Evolutionary conservation across 2,113 vertebrate genomes (phyloP).

Genomic region (Diadophis punctatus): DNA sequence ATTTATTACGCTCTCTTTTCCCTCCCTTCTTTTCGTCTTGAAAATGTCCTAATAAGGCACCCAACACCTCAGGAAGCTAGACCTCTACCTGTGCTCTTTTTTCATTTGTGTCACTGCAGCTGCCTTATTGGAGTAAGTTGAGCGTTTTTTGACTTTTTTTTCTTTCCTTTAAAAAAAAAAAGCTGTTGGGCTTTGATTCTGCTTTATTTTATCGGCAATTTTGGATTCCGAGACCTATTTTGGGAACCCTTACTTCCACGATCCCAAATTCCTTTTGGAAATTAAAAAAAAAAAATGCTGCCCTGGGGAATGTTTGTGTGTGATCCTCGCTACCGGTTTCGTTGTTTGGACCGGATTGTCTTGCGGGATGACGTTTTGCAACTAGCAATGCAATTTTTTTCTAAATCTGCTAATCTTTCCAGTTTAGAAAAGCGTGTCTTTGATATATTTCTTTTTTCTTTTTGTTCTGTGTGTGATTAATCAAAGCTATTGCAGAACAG

Average conservation of each 20-base stretch:
- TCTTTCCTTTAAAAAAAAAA: too few relatives aligned
- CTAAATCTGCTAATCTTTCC: conserved; percentile 74
- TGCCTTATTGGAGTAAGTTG: conserved; percentile 41
- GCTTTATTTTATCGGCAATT: background rate
- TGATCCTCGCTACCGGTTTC: conserved; percentile 50
- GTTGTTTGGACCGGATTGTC: conserved; percentile 53
- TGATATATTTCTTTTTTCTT: conserved; percentile 50
- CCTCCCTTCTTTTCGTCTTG: background rate
- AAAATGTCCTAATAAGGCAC: conserved; percentile 18
- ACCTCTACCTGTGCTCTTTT: conserved; percentile 46
- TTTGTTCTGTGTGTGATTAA: conserved; percentile 66
- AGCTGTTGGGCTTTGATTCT: conserved; percentile 16
- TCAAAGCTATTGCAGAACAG: conserved; percentile 66
- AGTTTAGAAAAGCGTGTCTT: conserved; percentile 54
- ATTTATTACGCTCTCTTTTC: background rate
- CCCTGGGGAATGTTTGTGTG: conserved; percentile 62
- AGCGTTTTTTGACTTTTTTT: background rate
- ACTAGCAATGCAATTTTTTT: conserved; percentile 86
- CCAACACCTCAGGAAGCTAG: conserved; percentile 49
- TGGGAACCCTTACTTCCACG: conserved; percentile 44
- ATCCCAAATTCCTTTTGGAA: conserved; percentile 50
- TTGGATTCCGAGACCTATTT: conserved; percentile 42
- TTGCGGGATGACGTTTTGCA: conserved; percentile 67
- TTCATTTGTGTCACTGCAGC: conserved; percentile 42
- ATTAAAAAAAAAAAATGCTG: conserved; percentile 58